Evolutionary conservation across 2,113 vertebrate species (phyloP).

Genomic region (Pseudopodoces humilis): DNA sequence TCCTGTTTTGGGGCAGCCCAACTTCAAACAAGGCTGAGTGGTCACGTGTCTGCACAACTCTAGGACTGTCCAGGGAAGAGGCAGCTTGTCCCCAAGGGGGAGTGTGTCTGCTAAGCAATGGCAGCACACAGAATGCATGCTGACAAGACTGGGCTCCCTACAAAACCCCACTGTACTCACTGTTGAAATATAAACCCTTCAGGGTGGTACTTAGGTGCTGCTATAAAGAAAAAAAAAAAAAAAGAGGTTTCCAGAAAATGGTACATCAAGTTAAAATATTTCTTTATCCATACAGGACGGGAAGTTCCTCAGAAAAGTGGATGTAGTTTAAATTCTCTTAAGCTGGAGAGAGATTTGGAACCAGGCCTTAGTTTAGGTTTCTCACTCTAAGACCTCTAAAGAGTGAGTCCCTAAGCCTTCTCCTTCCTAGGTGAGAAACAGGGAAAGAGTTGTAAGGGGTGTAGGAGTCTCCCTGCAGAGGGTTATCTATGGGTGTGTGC

Average conservation of each 20-base stretch:
- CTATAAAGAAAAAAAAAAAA: background rate
- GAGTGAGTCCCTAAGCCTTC: background rate
- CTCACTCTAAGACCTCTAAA: background rate
- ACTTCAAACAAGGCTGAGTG: background rate
- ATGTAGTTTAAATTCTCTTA: background rate
- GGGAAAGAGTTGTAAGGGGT: background rate
- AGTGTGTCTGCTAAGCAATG: background rate
- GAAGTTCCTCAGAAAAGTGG: background rate
- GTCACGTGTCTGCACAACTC: background rate
- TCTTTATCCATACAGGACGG: background rate
- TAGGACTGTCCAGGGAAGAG: fast-evolving
- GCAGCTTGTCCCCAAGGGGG: background rate
- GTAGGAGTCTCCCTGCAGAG: background rate
- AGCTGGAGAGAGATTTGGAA: background rate
- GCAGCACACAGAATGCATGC: background rate
- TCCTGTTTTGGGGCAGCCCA: background rate
- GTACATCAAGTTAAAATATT: background rate
- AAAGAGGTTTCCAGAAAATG: background rate
- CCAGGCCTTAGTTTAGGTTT: background rate
- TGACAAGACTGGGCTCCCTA: background rate
- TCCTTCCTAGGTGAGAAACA: background rate
- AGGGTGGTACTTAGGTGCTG: background rate
- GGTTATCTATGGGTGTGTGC: no score
- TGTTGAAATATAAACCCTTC: background rate
- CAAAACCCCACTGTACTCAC: background rate